Percentiles rank a stretch among this genome's conserved stretches.
These are phyloP conservation scores for Agrochola macilenta DNA, from an alignment of 2,888 invertebrate genomes.

Conservation along the genomic window DNA sequence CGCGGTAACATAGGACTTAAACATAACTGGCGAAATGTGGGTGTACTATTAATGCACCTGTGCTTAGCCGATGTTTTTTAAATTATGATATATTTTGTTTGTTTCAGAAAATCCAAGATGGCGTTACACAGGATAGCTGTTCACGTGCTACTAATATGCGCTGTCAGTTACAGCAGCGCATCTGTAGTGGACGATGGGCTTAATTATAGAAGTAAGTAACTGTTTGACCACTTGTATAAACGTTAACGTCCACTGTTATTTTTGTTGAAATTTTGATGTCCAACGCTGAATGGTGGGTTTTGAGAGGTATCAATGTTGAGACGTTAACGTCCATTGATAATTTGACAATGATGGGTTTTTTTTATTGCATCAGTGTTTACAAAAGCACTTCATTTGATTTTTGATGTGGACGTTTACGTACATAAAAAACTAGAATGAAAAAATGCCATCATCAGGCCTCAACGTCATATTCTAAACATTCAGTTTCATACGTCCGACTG, in stretches of 20 bases:
- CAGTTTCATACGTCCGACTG: neutral
- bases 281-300: neutral
- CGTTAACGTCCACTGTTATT: neutral
- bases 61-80: too few species aligned
- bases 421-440: too few species aligned
- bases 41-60: too few species aligned
- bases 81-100: conserved; percentile 40
- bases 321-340: neutral
- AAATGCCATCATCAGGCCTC: too few species aligned
- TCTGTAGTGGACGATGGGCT: conserved; percentile 40
- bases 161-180: conserved; percentile 72
- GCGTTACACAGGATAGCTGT: conserved; percentile 74
- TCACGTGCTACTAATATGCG: conserved; percentile 75
- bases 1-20: too few species aligned
- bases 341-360: neutral
- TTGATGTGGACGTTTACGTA: too few species aligned
- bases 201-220: conserved; percentile 77
- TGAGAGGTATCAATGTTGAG: neutral
- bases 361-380: neutral
- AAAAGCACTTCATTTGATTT: neutral
- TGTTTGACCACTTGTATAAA: neutral
- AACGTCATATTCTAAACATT: neutral
- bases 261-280: neutral
- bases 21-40: too few species aligned
- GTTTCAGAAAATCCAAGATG: conserved; percentile 80